phyloP scores from a whole-genome alignment of 1,140 invertebrate species.

The Leptopilina clavipes region DNA sequence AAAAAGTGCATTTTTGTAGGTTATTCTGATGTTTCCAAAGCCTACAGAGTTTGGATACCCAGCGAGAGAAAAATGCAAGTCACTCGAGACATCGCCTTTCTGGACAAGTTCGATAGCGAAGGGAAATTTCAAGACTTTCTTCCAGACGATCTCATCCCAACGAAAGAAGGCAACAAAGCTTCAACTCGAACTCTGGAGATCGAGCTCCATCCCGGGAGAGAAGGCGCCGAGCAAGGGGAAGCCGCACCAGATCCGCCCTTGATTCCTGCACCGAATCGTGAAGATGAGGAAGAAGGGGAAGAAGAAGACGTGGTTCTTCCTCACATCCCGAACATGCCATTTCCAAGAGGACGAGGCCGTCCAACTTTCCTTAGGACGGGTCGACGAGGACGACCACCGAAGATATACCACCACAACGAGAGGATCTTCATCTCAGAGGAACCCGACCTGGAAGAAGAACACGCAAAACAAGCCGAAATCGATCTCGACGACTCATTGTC shows the following conservation, averaged over 20 bases:
- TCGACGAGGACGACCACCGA: constrained; percentile 30
- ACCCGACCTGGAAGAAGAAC: background rate
- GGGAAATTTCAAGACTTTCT: background rate
- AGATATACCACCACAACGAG: constrained; percentile 14
- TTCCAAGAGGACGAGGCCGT: background rate
- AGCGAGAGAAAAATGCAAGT: constrained; percentile 36
- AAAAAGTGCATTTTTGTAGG: constrained; percentile 51
- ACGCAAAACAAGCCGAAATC: background rate
- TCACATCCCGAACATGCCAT: background rate
- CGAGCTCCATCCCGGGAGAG: background rate
- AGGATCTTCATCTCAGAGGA: background rate
- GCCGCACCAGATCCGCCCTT: background rate
- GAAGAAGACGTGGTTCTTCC: background rate
- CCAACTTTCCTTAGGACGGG: constrained; percentile 23
- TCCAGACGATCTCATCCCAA: background rate
- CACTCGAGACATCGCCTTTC: constrained; percentile 53
- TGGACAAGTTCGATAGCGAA: constrained; percentile 31
- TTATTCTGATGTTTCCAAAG: constrained; percentile 46
- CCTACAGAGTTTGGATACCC: constrained; percentile 44
- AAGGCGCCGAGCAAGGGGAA: background rate
- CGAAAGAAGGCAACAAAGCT: background rate
- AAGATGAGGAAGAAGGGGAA: background rate
- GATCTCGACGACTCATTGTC: background rate
- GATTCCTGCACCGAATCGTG: background rate
- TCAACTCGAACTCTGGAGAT: background rate